phyloP scores from a whole-genome alignment of 30 jellyfish, hydroid and myxozoan species.

The Hydractinia echinata region DNA sequence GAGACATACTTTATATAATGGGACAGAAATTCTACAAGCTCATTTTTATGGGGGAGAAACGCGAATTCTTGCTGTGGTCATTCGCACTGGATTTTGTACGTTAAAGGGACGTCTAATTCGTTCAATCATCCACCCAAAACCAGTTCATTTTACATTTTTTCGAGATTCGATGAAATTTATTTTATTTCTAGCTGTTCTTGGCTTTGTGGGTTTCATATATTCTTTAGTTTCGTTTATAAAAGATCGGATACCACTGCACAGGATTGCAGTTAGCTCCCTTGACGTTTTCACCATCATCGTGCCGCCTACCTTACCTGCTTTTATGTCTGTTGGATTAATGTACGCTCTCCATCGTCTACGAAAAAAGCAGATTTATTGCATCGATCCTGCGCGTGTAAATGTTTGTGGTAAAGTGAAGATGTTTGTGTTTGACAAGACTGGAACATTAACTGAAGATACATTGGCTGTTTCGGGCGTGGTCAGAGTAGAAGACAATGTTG shows the following conservation, averaged over 20 bases:
- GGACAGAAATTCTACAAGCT: constrained; percentile 46
- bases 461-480: constrained; percentile 29
- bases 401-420: constrained; percentile 33
- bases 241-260: not conserved
- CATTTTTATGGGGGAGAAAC: constrained; percentile 11
- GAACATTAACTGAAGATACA: constrained; percentile 51
- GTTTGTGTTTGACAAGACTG: constrained; percentile 57
- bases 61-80: constrained; percentile 16
- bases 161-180: constrained; percentile 44
- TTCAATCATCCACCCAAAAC: constrained; percentile 32
- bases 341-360: constrained; percentile 32
- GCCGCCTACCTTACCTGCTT: constrained; percentile 56
- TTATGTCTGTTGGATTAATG: constrained; percentile 32
- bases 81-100: constrained; percentile 55
- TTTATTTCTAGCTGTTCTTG: constrained; percentile 27
- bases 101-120: constrained; percentile 49
- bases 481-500: not conserved
- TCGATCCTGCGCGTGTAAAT: constrained; percentile 46
- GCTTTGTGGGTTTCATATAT: constrained; percentile 31
- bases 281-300: constrained; percentile 35
- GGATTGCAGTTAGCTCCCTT: not conserved
- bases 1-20: constrained; percentile 46
- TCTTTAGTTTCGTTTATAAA: constrained; percentile 15
- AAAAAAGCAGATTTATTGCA: constrained; percentile 17
- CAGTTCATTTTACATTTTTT: constrained; percentile 28